Base-by-base conservation (phyloP, 2,888 invertebrate genomes). In the Malachius bipustulatus region DNA sequence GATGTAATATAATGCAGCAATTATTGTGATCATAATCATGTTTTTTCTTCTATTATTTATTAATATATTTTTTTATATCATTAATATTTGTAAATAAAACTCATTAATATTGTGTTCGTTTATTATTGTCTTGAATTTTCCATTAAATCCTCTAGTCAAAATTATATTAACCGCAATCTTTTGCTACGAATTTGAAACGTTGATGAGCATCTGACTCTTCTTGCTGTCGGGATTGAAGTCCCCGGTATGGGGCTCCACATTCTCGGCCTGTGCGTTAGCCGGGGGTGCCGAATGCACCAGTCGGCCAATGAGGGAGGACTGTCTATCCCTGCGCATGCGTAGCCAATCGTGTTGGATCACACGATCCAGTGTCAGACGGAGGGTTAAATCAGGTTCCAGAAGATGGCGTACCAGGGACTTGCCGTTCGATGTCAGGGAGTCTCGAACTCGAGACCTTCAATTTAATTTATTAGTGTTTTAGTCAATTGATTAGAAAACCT, bases 321-420 rank as follows among this genome's bases (percentile, higher is more conserved):
- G 65, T 56, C 69, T 71, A 40, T 76, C 75, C 52, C 74, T 77
- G 27, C 71, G 68, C 26, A 67, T 70, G 45, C 73, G 64, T 30
- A 79, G 66, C 87, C 87, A 88, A 45, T 80, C 79, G 56, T 83
- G 82, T 33, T 74, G 73, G 36, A 82, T 60, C 36, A 87, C 76
- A 39, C 82, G 69, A 44, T 81, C 81, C 45, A 88, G 61, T 12
- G 81, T 82, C 48, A 82, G 65, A 38, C 90, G 72, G 39, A 76
- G 66, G 12, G 78, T 78, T 27, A 87, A 75, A 51, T 90, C 84
- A 1, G 90, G 89, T 58, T 93, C 89, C 38, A 93, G 63, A 42
- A 91, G 77, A 43, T 77, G 76, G 16, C 77, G 67, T 11, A 93
- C 82, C 31, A 90, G 73, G 14, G 77, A 75, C 61, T 84, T 87